Base-by-base conservation (phyloP, 1,140 invertebrate genomes). In the Lethrus apterus region DNA sequence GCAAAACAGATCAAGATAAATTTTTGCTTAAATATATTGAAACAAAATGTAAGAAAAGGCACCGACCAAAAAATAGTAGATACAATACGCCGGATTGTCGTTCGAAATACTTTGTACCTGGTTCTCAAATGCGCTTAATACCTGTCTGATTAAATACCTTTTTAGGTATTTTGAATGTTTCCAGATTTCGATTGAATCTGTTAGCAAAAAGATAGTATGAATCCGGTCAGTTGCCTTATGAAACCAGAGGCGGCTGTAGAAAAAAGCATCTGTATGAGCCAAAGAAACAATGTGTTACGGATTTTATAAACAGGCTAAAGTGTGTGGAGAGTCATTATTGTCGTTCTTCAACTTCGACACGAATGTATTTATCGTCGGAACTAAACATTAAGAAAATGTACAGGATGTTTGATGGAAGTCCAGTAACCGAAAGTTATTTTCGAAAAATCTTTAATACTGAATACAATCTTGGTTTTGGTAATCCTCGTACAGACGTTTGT, bases 371-470 rank as follows among this genome's bases (percentile, higher is more conserved):
- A n/a, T n/a, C n/a, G n/a, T 26, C 23, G 23, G 23, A 26, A 26
- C n/a, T 26, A n/a, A 26, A 26, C n/a, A 26, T 26, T 7, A 26
- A 26, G 23, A 26, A 26, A 26, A 5, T 26, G 5, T n/a, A 26
- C n/a, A 26, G 23, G 23, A 26, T 26, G 23, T 26, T 7, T 26
- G 23, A 26, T n/a, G 23, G 23, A 7, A 26, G 5, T 26, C 5
- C 5, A 26, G 23, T 26, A 7, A 26, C 23, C 5, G n/a, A 7
- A 7, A 26, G n/a, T 26, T 26, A 7, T 7, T 26, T 26, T 26
- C 23, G 23, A 26, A 26, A 26, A 26, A n/a, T 26, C n/a, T 26
- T n/a, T n/a, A n/a, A n/a, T n/a, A 26, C 23, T n/a, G 23, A 26
- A n/a, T 26, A 26, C 23, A 26, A 26, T 26, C 5, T 26, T 26